phyloP scores from a whole-genome alignment of 2,113 vertebrate species.

The Cisticola juncidis region DNA sequence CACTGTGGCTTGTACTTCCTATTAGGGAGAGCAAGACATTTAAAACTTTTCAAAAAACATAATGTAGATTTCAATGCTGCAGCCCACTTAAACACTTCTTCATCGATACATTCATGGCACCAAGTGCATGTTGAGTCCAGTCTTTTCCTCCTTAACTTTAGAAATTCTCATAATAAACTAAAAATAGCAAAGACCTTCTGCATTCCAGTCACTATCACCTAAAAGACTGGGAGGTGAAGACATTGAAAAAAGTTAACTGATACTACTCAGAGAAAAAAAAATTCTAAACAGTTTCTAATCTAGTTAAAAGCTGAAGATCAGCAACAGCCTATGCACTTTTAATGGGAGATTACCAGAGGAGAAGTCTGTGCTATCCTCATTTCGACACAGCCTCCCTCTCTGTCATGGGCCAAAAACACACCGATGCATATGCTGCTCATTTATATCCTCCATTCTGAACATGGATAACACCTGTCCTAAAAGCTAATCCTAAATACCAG shows the following conservation, averaged over 20 bases:
- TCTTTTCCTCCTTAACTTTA: background rate
- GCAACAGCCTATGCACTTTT: background rate
- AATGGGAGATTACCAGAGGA: background rate
- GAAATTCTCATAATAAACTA: background rate
- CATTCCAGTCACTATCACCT: background rate
- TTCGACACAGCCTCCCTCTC: background rate
- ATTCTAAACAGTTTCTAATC: background rate
- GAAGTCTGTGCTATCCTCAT: background rate
- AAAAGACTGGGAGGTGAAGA: background rate
- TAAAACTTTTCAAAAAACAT: background rate
- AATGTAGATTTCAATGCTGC: accelerated
- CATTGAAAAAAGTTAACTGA: background rate
- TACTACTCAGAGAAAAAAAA: background rate
- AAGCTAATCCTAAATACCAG: background rate
- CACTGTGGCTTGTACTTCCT: background rate
- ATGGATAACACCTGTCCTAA: background rate
- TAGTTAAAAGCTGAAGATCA: background rate
- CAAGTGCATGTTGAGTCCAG: background rate
- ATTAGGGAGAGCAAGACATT: background rate
- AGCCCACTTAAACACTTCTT: background rate
- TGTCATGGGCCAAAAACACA: background rate
- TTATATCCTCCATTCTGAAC: background rate
- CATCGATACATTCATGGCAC: background rate
- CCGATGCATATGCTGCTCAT: accelerated
- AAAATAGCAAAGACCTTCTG: background rate